phyloP scores from a whole-genome alignment of 2,888 invertebrate genomes.

The Oscheius sp. region DNA sequence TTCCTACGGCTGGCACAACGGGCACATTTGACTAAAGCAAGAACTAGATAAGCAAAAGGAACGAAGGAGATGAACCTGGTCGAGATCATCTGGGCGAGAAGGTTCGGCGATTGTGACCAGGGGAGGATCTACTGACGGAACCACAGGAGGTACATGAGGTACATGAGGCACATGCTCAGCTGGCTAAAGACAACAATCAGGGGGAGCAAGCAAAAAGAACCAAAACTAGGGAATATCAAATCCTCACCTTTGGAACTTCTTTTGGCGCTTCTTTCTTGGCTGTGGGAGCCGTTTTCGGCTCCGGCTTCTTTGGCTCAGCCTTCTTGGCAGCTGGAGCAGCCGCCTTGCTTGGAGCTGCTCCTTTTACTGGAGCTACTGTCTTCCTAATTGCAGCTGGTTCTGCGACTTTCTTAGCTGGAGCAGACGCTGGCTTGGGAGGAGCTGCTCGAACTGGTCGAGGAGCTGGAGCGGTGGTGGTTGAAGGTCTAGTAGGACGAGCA shows the following conservation, averaged over 20 bases:
- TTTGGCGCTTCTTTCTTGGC: background rate
- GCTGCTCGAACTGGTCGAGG: background rate
- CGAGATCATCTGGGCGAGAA: background rate
- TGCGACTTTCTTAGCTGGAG: background rate
- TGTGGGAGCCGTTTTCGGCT: background rate
- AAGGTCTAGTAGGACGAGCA: background rate
- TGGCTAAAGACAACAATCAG: constrained; percentile 18
- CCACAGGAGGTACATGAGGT: too few species aligned
- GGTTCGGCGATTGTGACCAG: background rate
- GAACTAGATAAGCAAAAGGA: constrained; percentile 8
- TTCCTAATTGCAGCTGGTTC: constrained; percentile 3
- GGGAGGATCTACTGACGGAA: background rate
- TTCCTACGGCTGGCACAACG: background rate
- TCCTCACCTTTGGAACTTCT: background rate
- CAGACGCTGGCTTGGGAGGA: background rate
- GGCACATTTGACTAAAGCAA: constrained; percentile 14
- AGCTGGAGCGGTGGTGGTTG: background rate
- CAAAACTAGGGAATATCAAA: background rate
- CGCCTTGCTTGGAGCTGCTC: constrained; percentile 1
- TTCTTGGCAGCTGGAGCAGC: constrained; percentile 8
- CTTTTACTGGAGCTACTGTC: background rate
- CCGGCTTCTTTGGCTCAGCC: background rate
- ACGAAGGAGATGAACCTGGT: background rate
- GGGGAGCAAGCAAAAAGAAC: background rate
- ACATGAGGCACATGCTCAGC: constrained; percentile 12